Evolutionary conservation across 2,888 invertebrate species (phyloP).

Genomic region (Troglohyphantes excavatus): DNA sequence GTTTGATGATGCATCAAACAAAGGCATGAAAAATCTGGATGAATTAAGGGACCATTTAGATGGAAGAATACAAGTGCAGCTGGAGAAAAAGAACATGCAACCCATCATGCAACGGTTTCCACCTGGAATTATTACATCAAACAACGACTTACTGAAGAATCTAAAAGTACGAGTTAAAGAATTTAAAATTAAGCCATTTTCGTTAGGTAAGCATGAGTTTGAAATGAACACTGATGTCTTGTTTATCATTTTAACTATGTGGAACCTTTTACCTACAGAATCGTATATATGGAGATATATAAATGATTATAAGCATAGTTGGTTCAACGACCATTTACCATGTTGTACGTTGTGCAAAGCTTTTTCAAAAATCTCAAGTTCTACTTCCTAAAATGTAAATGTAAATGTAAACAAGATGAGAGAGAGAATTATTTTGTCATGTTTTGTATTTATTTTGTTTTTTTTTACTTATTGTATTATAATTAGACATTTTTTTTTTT

Average conservation of each 20-base stretch:
- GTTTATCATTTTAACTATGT: not conserved
- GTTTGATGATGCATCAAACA: constrained; percentile 11
- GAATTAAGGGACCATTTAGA: constrained; percentile 12
- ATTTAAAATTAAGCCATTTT: not conserved
- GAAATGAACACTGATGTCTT: not conserved
- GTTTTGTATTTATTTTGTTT: no score
- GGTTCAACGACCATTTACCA: not conserved
- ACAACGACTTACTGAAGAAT: not conserved
- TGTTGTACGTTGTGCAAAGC: not conserved
- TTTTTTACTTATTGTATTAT: no score
- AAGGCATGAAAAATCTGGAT: constrained; percentile 13
- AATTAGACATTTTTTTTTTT: no score
- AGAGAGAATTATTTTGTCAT: no score
- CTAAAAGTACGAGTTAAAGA: not conserved
- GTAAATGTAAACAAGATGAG: no score
- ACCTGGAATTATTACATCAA: not conserved
- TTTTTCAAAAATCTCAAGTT: not conserved
- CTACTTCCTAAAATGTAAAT: no score
- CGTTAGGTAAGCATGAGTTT: not conserved
- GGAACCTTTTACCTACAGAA: not conserved
- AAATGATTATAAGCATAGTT: not conserved
- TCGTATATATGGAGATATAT: not conserved
- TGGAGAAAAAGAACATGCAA: not conserved
- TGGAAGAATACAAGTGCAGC: not conserved
- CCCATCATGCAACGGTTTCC: constrained; percentile 11